Evolutionary conservation across 2,797 vertebrate species (phyloP), one percentile per base, ranked within the genome.

Genomic region (Poecilia picta): DNA sequence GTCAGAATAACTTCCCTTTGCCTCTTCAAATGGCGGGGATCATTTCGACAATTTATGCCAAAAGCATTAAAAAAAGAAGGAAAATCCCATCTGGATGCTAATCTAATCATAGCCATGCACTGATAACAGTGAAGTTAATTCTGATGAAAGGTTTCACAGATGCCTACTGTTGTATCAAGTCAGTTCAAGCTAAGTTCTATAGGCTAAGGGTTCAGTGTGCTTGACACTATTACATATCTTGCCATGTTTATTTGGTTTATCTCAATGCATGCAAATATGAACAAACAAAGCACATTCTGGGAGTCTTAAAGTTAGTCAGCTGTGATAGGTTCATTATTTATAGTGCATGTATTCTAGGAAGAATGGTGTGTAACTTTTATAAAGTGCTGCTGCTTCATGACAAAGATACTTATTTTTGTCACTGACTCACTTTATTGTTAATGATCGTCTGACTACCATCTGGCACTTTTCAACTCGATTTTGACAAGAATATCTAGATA

Each of bases 1-100:
- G 57, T 78, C 46, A 89, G 84, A 91, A 70, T 72, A 83, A 89
- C 84, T 90, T 84, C 76, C 77, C 73, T 87, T 70, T n/a, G 4
- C 41, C 23, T 70, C 7, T n/a, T 71, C 13, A n/a, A 70, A 70
- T 10, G 15, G 23, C 15, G 39, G 43, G 25, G 25, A 45, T 70
- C 6, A 45, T 70, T 53, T 53, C 12, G 55, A 74, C 49, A 36
- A 53, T 16, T n/a, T 36, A 39, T 39, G 72, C 20, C 6, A 5
- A 70, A 43, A 43, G n/a, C 28, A 31, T 62, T 13, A n/a, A 41
- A 43, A 5, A 70, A 43, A 43, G 13, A 13, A 2, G 13, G 73
- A 83, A 74, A 31, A 72, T 82, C 81, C 81, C 80, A 68, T 41
- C 20, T 41, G 36, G 33, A 68, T 41, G 10, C 64, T 39, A 81